A percentile compares a stretch with the other conserved stretches of the same genome.
These are phyloP conservation scores for Nycteola revayana DNA, from an alignment of 2,888 invertebrate species.

Conservation along the genomic window DNA sequence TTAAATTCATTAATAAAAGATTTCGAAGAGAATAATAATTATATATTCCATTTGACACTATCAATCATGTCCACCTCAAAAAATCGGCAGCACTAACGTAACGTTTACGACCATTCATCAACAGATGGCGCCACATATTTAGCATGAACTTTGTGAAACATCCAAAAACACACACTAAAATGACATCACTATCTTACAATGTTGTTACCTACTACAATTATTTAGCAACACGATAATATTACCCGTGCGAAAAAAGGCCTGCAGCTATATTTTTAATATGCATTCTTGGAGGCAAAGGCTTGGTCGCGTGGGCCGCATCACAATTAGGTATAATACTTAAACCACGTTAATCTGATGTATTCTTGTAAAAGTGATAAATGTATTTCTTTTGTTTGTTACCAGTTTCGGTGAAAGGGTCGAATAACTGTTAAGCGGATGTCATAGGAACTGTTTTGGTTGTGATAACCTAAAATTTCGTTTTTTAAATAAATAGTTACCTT, in stretches of 20 bases:
- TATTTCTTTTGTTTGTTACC: slow-evolving; percentile 16
- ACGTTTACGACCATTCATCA: slow-evolving; percentile 44
- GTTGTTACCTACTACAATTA: slow-evolving; percentile 48
- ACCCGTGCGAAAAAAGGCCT: slow-evolving; percentile 60
- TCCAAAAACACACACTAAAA: slow-evolving; percentile 7
- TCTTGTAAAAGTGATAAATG: slow-evolving; percentile 39
- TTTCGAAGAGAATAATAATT: too few relatives aligned
- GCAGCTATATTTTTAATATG: slow-evolving; percentile 63
- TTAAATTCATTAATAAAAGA: too few relatives aligned
- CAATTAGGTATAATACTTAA: slow-evolving; percentile 55
- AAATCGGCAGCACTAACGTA: too few relatives aligned
- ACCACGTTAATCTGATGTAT: slow-evolving; percentile 45
- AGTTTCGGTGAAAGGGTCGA: slow-evolving; percentile 12
- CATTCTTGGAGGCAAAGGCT: slow-evolving; percentile 58
- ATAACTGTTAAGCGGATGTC: slow-evolving; percentile 1
- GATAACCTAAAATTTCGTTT: too few relatives aligned
- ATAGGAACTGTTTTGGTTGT: too few relatives aligned
- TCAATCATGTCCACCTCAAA: too few relatives aligned
- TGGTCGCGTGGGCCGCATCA: slow-evolving; percentile 58
- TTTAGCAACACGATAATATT: slow-evolving; percentile 54
- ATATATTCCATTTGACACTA: too few relatives aligned
- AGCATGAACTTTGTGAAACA: too few relatives aligned
- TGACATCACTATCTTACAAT: slow-evolving; percentile 45
- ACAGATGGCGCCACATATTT: slow-evolving; percentile 59
- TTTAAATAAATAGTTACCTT: too few relatives aligned